Evolutionary conservation across 1,140 invertebrate genomes (phyloP), one percentile per base, ranked within the genome.

Genomic region (Rhopalosiphum padi): DNA sequence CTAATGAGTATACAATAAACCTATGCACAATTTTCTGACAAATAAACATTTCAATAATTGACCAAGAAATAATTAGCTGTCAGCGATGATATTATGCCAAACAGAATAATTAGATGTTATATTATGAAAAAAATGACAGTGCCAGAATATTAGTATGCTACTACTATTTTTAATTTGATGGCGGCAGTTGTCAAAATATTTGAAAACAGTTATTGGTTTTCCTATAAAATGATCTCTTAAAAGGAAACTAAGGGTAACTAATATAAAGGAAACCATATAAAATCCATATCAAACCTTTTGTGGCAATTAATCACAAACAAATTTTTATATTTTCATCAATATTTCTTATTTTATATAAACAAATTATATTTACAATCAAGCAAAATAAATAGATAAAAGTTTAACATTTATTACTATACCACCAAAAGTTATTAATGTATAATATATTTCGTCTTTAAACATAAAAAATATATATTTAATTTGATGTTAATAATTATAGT

Each of bases 181-280:
- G 15, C 30, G n/a, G 15, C 30, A 77, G n/a, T 77, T 77, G n/a
- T 77, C 30, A 77, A 77, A 77, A n/a, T 77, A 77, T 77, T 35
- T n/a, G 60, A 77, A 77, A 77, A 77, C 60, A 77, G 30, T 77
- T 18, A 77, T 77, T 77, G 60, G 60, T n/a, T 77, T 77, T 77
- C 60, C 15, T n/a, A 35, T 77, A 77, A 77, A n/a, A 77, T 77
- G 5, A 77, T n/a, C 30, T 68, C 60, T 15, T 77, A 77, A 2
- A n/a, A 77, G 2, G 30, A n/a, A 77, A 77, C 5, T 11, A 77
- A 6, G 60, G n/a, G n/a, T n/a, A 77, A 77, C n/a, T 5, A 18
- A 15, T n/a, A 77, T n/a, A n/a, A 77, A 77, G 60, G 60, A 77
- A 77, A 30, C 60, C 30, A 55, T 55, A 55, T 22, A 55, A 55